Evolutionary conservation across 2,888 invertebrate species (phyloP).

Genomic region (Acheta domesticus): DNA sequence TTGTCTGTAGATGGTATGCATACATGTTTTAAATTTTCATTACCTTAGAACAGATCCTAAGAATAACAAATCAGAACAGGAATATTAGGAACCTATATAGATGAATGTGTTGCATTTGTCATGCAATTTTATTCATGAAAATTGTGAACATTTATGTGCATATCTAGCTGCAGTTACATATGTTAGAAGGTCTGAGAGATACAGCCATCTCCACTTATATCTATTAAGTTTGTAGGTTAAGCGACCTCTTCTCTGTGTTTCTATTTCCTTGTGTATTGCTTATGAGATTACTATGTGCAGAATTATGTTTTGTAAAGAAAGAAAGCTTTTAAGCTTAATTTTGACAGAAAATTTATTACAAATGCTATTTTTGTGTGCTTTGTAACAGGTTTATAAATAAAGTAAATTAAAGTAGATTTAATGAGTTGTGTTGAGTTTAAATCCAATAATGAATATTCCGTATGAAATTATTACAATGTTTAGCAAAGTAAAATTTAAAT

Average conservation of each 20-base stretch:
- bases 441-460: too few relatives aligned
- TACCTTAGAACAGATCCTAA: neutral
- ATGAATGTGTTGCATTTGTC: neutral
- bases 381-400: conserved; percentile 18
- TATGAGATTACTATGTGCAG: conserved; percentile 1
- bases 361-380: conserved; percentile 18
- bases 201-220: too few relatives aligned
- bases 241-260: neutral
- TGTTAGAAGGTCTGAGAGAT: too few relatives aligned
- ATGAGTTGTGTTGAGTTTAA: too few relatives aligned
- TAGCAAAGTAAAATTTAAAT: too few relatives aligned
- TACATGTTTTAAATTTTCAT: neutral
- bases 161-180: too few relatives aligned
- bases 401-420: neutral
- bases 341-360: neutral
- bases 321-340: neutral
- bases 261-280: neutral
- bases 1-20: neutral
- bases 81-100: neutral
- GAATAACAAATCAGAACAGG: neutral
- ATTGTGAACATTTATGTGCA: neutral
- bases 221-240: neutral
- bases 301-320: neutral
- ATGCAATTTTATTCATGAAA: neutral
- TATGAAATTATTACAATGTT: too few relatives aligned